Conservation (phyloP, 2,888 invertebrate genomes). For the Rosalia funebris region DNA sequence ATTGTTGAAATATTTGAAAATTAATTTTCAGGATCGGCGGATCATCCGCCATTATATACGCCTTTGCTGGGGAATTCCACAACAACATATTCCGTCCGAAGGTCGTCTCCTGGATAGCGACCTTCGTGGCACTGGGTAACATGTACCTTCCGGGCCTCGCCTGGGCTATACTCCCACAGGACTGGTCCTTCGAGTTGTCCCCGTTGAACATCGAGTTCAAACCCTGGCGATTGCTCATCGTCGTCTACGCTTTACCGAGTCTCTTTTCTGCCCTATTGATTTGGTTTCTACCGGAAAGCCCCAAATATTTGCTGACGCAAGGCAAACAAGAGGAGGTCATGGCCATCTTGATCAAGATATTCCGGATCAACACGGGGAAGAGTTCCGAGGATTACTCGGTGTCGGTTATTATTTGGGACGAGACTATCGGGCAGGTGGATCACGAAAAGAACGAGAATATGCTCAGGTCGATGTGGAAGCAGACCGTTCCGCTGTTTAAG, state of each 20-base stretch:
- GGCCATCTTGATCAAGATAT: constrained; percentile 57
- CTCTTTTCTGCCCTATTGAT: constrained; percentile 54
- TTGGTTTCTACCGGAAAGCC: constrained; percentile 61
- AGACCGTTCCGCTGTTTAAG: constrained; percentile 60
- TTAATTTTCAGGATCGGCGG: constrained; percentile 59
- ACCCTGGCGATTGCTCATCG: constrained; percentile 61
- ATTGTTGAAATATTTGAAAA: constrained; percentile 3
- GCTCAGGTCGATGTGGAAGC: constrained; percentile 58
- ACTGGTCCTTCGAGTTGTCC: constrained; percentile 62
- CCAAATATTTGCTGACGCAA: constrained; percentile 60
- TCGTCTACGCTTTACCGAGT: constrained; percentile 59
- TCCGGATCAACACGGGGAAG: constrained; percentile 56
- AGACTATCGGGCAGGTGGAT: constrained; percentile 38
- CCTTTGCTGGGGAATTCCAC: constrained; percentile 68
- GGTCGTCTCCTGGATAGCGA: constrained; percentile 61
- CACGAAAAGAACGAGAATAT: constrained; percentile 45
- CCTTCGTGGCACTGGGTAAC: constrained; percentile 61
- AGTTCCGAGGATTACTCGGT: constrained; percentile 55
- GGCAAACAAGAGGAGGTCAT: constrained; percentile 57
- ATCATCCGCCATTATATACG: constrained; percentile 66
- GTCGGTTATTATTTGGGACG: constrained; percentile 54
- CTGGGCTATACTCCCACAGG: constrained; percentile 58
- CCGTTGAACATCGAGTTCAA: constrained; percentile 63
- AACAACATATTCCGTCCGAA: constrained; percentile 63
- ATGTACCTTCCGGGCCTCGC: constrained; percentile 60